These are phyloP conservation scores for Recurvirostra avosetta DNA, from an alignment of 2,113 vertebrate species.

Conservation along the genomic window DNA sequence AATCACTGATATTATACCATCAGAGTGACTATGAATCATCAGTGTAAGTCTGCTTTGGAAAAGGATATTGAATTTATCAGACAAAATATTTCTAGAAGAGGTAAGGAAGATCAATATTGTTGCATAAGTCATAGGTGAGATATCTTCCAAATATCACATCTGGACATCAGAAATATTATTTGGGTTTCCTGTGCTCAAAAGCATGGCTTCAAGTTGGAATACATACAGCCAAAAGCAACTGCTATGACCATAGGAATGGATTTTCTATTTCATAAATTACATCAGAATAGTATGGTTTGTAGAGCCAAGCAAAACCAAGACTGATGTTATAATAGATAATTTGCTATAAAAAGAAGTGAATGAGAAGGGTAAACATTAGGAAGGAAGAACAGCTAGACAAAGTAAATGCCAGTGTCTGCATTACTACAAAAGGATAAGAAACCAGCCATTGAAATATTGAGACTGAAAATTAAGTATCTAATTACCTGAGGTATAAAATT, in stretches of 20 bases:
- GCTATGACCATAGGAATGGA: background rate
- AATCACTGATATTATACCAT: background rate
- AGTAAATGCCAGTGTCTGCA: background rate
- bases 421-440: background rate
- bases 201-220: background rate
- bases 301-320: background rate
- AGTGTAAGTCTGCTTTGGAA: background rate
- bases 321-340: background rate
- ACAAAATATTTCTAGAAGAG: background rate
- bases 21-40: background rate
- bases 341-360: background rate
- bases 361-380: background rate
- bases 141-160: background rate
- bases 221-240: background rate
- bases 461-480: background rate
- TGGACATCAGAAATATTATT: background rate
- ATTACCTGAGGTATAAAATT: background rate
- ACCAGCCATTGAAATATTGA: background rate
- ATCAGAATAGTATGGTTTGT: background rate
- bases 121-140: background rate
- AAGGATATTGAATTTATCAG: background rate
- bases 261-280: background rate
- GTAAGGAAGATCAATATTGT: constrained; percentile 4
- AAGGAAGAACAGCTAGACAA: background rate
- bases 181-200: background rate